A percentile compares a stretch with the other conserved stretches of the same genome.
Conservation (phyloP, 2,113 vertebrate species). For the Vulpes vulpes region DNA sequence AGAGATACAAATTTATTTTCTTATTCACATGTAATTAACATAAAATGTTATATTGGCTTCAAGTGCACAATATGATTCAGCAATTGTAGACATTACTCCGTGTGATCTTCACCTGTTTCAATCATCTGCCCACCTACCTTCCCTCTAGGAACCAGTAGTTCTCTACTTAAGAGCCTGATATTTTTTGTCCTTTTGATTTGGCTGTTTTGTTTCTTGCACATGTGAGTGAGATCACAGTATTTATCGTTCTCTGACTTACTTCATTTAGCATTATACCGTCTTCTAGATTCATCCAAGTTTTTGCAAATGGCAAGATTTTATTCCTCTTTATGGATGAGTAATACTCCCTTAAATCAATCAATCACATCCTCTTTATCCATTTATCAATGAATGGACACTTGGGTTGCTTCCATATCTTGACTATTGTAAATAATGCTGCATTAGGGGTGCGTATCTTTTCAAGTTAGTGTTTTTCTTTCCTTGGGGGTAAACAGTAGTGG, state of each 20-base stretch:
- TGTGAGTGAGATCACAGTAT: not conserved
- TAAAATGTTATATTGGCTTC: not conserved
- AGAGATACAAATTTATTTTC: not conserved
- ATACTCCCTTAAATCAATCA: too few relatives aligned
- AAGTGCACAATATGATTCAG: not conserved
- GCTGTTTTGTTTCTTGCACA: not conserved
- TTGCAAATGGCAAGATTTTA: not conserved
- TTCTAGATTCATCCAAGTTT: not conserved
- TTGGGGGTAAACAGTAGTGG: not conserved
- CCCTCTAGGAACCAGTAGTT: not conserved
- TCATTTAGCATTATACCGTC: not conserved
- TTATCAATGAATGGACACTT: not conserved
- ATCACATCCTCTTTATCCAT: not conserved
- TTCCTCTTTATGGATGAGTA: not conserved
- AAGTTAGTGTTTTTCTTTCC: not conserved
- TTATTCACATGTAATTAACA: not conserved
- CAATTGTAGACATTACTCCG: not conserved
- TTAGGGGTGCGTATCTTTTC: not conserved
- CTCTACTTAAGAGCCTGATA: not conserved
- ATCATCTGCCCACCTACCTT: not conserved
- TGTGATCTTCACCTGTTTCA: not conserved
- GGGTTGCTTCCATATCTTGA: not conserved
- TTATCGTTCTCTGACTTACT: not conserved
- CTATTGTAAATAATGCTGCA: not conserved
- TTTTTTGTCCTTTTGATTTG: not conserved